A percentile compares a stretch with the other conserved stretches of the same genome.
Conservation (phyloP, 2,113 vertebrate species). For the Cisticola juncidis region DNA sequence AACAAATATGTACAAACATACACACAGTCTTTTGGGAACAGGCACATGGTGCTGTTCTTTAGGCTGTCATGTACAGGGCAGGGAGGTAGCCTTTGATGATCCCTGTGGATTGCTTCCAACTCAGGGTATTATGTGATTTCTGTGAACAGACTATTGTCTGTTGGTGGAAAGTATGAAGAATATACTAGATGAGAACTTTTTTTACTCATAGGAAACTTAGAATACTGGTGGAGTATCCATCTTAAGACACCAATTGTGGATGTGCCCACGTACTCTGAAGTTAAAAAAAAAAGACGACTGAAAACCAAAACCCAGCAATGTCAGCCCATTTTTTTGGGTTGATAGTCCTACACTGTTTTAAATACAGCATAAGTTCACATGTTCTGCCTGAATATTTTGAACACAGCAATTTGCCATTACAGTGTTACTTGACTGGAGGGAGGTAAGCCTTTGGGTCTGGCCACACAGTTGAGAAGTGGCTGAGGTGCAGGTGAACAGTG, state of each 20-base stretch:
- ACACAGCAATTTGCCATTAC: neutral
- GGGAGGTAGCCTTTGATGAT: neutral
- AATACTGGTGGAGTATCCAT: neutral
- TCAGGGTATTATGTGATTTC: neutral
- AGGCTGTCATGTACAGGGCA: neutral
- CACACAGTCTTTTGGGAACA: neutral
- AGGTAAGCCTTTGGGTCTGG: neutral
- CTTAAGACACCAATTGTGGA: neutral
- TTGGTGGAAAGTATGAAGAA: neutral
- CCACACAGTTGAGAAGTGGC: accelerated
- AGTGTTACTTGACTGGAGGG: neutral
- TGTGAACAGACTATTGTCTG: neutral
- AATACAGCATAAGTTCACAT: neutral
- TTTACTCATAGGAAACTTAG: neutral
- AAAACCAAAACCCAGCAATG: neutral
- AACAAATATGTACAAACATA: neutral
- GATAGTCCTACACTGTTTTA: neutral
- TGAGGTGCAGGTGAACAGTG: neutral
- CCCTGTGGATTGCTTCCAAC: neutral
- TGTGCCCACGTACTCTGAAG: neutral
- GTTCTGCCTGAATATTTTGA: neutral
- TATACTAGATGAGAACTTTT: neutral
- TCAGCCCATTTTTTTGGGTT: neutral
- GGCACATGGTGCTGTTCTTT: neutral
- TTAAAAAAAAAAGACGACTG: neutral